Evolutionary conservation across 1,140 invertebrate genomes (phyloP), one percentile per base, ranked within the genome.

Genomic region (Drosophila bifasciata): DNA sequence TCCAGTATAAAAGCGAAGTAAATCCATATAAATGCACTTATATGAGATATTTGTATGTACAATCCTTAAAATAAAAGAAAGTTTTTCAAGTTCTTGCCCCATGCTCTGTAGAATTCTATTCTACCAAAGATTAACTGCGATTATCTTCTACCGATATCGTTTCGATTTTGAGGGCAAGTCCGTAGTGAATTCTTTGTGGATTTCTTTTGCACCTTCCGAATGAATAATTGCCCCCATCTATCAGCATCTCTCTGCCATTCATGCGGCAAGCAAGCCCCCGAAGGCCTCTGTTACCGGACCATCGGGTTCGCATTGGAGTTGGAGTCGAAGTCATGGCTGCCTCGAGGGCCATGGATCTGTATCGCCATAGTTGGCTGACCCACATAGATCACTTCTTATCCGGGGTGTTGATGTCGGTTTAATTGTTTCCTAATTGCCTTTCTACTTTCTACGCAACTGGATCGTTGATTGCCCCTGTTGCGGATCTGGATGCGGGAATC

Each of bases 371-470:
- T 55, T 80, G 53, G 46, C 55, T 80, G 77, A 80, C 77, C 77
- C 48, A 62, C 48, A 41, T 49, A 45, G 49, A 52, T 50, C 43
- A 16, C 6, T 51, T 16, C 45, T 41, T 36, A 45, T 50, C 15
- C 56, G 41, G 49, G 59, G 44, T 59, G 43, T 69, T 79, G 69
- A 81, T 83, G 64, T 79, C 46, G 59, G 44, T 85, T 85, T 85
- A 85, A 85, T 85, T 86, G 81, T 77, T 85, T 85, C 69, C 81
- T 85, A 85, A 85, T 86, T 85, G 68, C 61, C 40, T 59, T 60
- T 64, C 59, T 36, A 76, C 76, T 79, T 79, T 81, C 76, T 64
- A 76, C 43, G 41, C 39, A 43, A 50, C 25, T 6, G 28, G 52
- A 67, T 68, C 70, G 39, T 43, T 36, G 36, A 56, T 19, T 32